Percentiles rank a stretch among this genome's conserved stretches.
These are phyloP conservation scores for Ancistrus triradiatus DNA, from an alignment of 2,113 vertebrate genomes.

Conservation along the genomic window DNA sequence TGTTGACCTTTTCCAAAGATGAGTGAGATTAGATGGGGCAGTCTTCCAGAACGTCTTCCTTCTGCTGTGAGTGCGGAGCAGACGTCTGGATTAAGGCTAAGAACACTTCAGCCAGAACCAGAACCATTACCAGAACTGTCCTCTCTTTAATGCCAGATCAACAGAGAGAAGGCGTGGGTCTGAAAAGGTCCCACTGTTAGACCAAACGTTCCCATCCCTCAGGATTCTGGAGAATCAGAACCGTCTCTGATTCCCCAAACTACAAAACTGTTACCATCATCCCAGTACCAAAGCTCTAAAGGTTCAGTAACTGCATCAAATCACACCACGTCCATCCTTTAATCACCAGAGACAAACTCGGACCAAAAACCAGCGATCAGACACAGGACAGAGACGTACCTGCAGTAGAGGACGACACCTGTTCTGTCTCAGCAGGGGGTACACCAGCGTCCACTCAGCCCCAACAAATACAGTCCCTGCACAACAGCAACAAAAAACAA, in stretches of 20 bases:
- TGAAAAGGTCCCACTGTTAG: too few relatives aligned
- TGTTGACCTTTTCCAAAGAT: not conserved
- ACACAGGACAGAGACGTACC: constrained; percentile 3
- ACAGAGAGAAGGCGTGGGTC: too few relatives aligned
- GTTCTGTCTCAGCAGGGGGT: constrained; percentile 10
- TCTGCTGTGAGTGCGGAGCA: too few relatives aligned
- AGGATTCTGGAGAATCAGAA: too few relatives aligned
- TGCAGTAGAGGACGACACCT: constrained; percentile 3
- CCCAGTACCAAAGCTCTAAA: too few relatives aligned
- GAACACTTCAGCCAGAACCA: too few relatives aligned
- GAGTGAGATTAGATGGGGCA: not conserved
- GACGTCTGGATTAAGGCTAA: too few relatives aligned
- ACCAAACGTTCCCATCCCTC: too few relatives aligned
- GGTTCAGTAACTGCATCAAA: not conserved
- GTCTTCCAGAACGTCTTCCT: too few relatives aligned
- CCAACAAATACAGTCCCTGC: constrained; percentile 5
- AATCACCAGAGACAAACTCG: not conserved
- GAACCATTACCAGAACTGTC: too few relatives aligned
- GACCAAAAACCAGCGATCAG: not conserved
- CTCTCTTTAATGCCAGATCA: too few relatives aligned
- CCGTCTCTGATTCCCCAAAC: too few relatives aligned
- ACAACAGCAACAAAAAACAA: not conserved
- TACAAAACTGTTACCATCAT: not conserved
- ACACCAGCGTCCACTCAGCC: not conserved
- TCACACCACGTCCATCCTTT: constrained; percentile 1